Evolutionary conservation across 2,113 vertebrate species (phyloP), one percentile per base, ranked within the genome.

Genomic region (Eidolon helvum): DNA sequence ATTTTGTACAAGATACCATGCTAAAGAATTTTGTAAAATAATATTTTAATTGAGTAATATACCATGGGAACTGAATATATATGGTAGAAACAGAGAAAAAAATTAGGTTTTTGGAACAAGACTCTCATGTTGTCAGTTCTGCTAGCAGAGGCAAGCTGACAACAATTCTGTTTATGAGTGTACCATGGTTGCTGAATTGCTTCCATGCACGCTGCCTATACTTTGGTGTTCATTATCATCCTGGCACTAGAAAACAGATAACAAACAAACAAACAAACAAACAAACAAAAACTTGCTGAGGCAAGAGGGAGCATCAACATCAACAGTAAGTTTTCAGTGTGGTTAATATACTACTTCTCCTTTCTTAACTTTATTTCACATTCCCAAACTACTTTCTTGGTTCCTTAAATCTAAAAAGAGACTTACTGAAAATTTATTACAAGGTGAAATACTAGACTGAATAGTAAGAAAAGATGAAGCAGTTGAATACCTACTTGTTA

Each of bases 1-100:
- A 75, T 74, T 87, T 88, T 68, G 55, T 89, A 59, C 33, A 55
- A 89, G 43, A 85, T 7, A 91, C 38, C 53, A 26, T 92, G 55
- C 22, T 91, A 93, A 91, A 45, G n/a, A 93, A 85, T 93, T 91
- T 75, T 35, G n/a, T 69, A 91, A 72, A 90, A 85, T 24, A 69
- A 33, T 30, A 80, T 72, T 95, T 92, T 86, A 79, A 91, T 71
- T 86, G 35, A 94, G 55, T 77, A 96, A 48, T 24, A 78, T 21
- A 78, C 2, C 45, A 59, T 80, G 12, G 24, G 33, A 79, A 63
- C 33, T 88, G 61, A 80, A 88, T 43, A 85, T 26, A 68, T 12
- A 33, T 74, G 45, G 28, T 77, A 90, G 71, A 86, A 79, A 91
- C 63, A 93, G 93, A 85, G 78, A 66, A 96, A 33, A 59, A 57